Evolutionary conservation across 2,797 vertebrate genomes (phyloP), one percentile per base, ranked within the genome.

Genomic region (Chelmon rostratus): DNA sequence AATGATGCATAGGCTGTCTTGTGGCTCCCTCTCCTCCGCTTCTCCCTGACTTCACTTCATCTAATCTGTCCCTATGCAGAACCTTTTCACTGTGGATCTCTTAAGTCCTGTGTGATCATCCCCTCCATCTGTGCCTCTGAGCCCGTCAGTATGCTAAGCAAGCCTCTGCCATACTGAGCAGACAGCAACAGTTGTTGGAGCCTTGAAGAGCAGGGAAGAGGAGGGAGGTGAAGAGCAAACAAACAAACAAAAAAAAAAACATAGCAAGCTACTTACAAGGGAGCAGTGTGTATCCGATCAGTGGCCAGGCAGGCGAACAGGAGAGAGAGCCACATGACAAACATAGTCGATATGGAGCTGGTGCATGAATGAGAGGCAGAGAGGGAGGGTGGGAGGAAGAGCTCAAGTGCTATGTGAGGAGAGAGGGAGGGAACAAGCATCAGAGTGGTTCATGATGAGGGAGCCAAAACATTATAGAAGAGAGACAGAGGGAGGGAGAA

Each of bases 291-390:
- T 64, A 68, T 86, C 85, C 82, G 25, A 78, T 78, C 81, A 68
- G 64, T 28, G 68, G 87, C 73, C 53, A 33, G 19, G 78, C 21
- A 38, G 83, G 49, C 13, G 62, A 65, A 59, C 37, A 65, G 61
- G 47, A 23, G 44, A 69, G 72, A 64, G 57, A 83, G 79, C 68
- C 86, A 84, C 84, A 81, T 87, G 79, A 81, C 82, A 84, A 82
- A 75, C 46, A 37, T 58, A 76, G 73, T 73, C 73, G 73, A 74
- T 84, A 88, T 68, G 78, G 77, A 84, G 78, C 49, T 42, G 47
- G 73, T 62, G 79, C 37, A 86, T 89, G 91, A 89, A 90, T 88
- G 84, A 87, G 82, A 86, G 79, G 62, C 52, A 44, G 66, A 49
- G 71, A 68, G 74, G 40, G 68, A 80, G 76, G 64, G 68, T 59